Conservation (phyloP, 2,113 vertebrate species). For the Irena cyanogastra region DNA sequence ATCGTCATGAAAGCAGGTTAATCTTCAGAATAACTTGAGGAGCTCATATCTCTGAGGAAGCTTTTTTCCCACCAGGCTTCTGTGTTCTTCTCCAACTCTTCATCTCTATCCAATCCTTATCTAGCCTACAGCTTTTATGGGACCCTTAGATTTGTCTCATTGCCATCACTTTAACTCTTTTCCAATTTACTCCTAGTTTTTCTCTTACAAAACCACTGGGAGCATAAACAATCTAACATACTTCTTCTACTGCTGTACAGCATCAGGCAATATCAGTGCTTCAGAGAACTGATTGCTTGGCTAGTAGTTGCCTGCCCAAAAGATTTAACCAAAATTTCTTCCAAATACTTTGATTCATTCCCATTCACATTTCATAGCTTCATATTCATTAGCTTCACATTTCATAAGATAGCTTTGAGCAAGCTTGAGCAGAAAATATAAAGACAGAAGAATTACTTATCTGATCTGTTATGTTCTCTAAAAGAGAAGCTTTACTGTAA, state of each 20-base stretch:
- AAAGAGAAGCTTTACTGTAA: neutral
- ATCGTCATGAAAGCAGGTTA: neutral
- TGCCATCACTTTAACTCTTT: neutral
- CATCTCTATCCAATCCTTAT: neutral
- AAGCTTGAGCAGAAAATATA: neutral
- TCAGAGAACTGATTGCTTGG: neutral
- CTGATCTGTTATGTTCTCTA: neutral
- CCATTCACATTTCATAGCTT: neutral
- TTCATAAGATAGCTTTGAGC: neutral
- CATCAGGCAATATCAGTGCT: neutral
- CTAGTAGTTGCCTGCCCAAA: neutral
- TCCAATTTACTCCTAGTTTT: neutral
- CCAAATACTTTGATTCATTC: neutral
- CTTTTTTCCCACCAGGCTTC: neutral
- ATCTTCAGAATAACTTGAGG: neutral
- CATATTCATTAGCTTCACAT: neutral
- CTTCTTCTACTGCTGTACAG: neutral
- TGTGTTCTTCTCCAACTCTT: neutral
- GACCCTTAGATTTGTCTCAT: neutral
- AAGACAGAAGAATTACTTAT: neutral
- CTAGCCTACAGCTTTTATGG: neutral
- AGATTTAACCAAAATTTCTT: neutral
- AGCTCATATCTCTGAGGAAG: neutral
- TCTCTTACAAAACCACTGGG: neutral
- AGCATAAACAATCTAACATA: neutral